Base-by-base conservation (phyloP, 2,113 vertebrate genomes). In the Lontra canadensis region DNA sequence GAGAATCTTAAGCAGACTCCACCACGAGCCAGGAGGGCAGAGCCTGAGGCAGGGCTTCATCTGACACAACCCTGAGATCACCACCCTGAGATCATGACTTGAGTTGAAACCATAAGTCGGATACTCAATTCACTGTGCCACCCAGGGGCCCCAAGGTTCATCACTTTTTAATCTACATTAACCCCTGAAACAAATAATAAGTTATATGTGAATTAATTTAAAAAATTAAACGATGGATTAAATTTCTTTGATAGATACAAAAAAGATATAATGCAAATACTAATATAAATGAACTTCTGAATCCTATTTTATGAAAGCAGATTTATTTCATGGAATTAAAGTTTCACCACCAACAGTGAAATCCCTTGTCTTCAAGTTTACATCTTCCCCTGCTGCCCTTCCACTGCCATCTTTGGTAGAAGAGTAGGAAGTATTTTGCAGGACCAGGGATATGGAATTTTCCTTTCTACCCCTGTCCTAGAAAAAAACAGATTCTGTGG, bases 161-260 rank as follows among this genome's bases (percentile, higher is more conserved):
- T 88, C 25, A 61, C 4, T 82, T 97, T 94, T 96, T 61, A 92
- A 61, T 86, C n/a, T 86, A 80, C 3, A 39, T 36, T 69, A 69
- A 65, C 6, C 31, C 29, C 13, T 65, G 63, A 34, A 34, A 65
- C 6, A 34, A 65, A 65, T 65, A 65, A 65, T 31, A 65, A 26
- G 23, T 63, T 65, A 65, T 34, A 34, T 65, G 14, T 65, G 31
- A 65, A 15, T 65, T 65, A 65, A 65, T 65, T 1, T 0, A 17
- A 65, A 65, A 65, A 65, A 65, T 34, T 34, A 34, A 65, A 65
- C 15, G 29, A n/a, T 69, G 17, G 17, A 69, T 69, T 69, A 69
- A n/a, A 36, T 65, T 65, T 65, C 63, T 65, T 65, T 65, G 31
- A 31, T 67, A n/a, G 34, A 36, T 69, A 69, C 65, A 69, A 20